A percentile compares a stretch with the other conserved stretches of the same genome.
Conservation (phyloP, 1,140 invertebrate species). For the Pinna nobilis region DNA sequence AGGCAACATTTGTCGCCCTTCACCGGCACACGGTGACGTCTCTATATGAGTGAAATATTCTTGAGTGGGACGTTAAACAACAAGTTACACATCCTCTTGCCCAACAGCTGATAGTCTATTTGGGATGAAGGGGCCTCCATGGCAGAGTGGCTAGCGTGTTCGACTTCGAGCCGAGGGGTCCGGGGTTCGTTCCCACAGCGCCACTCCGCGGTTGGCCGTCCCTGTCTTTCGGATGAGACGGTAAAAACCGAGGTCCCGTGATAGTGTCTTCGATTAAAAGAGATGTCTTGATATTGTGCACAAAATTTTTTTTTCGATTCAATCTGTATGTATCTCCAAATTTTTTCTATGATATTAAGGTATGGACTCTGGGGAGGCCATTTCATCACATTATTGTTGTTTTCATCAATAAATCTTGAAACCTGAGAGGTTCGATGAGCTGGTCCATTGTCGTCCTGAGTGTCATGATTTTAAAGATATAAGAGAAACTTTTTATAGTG, state of each 20-base stretch:
- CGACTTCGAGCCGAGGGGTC: too few species aligned
- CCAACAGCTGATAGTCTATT: background rate
- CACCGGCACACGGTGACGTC: too few species aligned
- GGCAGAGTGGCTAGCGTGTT: too few species aligned
- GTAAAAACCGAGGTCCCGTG: background rate
- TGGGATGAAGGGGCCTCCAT: too few species aligned
- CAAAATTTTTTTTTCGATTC: constrained; percentile 8
- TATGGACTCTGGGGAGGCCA: constrained; percentile 10
- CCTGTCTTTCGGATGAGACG: too few species aligned
- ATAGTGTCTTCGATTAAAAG: background rate
- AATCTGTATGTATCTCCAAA: constrained; percentile 10
- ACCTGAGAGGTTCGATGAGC: constrained; percentile 1
- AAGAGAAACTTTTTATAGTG: too few species aligned
- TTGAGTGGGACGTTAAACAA: too few species aligned
- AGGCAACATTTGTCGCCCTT: too few species aligned
- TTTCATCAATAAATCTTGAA: constrained; percentile 5
- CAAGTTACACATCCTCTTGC: constrained; percentile 10
- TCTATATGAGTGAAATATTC: too few species aligned
- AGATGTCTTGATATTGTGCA: background rate
- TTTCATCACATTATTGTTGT: background rate
- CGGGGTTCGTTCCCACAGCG: too few species aligned
- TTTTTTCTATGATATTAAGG: constrained; percentile 29
- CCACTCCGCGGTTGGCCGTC: too few species aligned
- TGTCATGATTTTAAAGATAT: constrained; percentile 10
- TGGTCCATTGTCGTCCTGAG: constrained; percentile 18